These are phyloP conservation scores for Meda fulgida DNA, from an alignment of 2,797 vertebrate genomes.

Conservation along the genomic window DNA sequence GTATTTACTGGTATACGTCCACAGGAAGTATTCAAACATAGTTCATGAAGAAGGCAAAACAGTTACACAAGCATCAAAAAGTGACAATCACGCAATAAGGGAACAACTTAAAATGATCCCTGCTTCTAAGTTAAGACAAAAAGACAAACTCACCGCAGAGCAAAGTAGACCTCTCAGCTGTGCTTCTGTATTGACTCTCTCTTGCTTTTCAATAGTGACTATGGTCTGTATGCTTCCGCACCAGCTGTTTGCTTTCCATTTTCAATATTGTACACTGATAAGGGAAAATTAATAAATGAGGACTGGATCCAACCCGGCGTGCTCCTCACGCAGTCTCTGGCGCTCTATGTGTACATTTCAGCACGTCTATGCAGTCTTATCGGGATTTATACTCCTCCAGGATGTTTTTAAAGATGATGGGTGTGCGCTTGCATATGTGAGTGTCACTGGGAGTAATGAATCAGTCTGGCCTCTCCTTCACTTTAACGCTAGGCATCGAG, in stretches of 20 bases:
- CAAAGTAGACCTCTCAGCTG: background rate
- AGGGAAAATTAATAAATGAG: constrained; percentile 73
- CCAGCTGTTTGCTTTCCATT: constrained; percentile 57
- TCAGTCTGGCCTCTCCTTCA: background rate
- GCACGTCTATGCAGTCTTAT: constrained; percentile 51
- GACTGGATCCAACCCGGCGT: background rate
- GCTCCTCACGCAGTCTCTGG: background rate
- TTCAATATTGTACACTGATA: constrained; percentile 71
- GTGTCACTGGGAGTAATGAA: constrained; percentile 19
- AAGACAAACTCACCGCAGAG: background rate
- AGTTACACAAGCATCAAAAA: constrained; percentile 32
- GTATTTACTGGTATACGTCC: background rate
- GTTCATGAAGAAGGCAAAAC: background rate
- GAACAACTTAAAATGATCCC: background rate
- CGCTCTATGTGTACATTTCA: constrained; percentile 17
- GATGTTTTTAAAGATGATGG: constrained; percentile 23
- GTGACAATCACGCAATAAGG: constrained; percentile 9
- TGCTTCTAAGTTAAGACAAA: background rate
- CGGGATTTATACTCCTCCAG: constrained; percentile 46
- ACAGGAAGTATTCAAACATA: background rate
- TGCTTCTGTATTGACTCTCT: background rate
- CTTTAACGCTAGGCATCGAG: background rate
- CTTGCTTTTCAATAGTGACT: constrained; percentile 53
- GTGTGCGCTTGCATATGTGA: constrained; percentile 21
- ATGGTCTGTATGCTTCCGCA: constrained; percentile 52